Evolutionary conservation across 2,888 invertebrate genomes (phyloP).

Genomic region (Euzetes globulus): DNA sequence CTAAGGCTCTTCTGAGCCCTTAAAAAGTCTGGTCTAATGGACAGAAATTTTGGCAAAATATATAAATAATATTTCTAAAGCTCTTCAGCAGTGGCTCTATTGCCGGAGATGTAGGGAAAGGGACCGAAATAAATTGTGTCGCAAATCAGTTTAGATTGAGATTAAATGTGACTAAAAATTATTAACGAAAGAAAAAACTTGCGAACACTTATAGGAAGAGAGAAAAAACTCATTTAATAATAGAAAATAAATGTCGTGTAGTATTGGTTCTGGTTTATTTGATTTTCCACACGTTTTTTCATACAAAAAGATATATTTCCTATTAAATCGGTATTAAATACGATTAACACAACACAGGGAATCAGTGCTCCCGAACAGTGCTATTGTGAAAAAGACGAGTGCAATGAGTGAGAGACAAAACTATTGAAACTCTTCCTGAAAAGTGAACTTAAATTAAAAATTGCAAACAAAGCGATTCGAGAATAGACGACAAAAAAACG

Average conservation of each 20-base stretch:
- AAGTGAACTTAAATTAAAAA: slow-evolving; percentile 28
- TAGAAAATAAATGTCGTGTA: not conserved
- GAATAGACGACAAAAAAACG: not conserved
- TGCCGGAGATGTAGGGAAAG: not conserved
- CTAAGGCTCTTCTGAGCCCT: not conserved
- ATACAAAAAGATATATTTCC: not conserved
- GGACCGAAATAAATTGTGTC: slow-evolving; percentile 10
- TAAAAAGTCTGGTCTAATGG: not conserved
- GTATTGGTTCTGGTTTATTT: slow-evolving; percentile 3
- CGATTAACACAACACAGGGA: not conserved
- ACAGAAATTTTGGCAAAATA: not conserved
- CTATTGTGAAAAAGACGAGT: not conserved
- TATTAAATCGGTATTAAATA: slow-evolving; percentile 23
- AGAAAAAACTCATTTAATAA: not conserved
- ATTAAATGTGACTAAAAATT: not conserved
- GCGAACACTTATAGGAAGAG: not conserved
- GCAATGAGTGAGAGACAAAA: not conserved
- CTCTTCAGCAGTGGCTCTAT: not conserved
- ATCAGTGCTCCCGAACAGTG: not conserved
- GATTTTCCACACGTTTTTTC: not conserved
- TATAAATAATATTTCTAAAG: not conserved
- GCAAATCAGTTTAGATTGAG: slow-evolving; percentile 2
- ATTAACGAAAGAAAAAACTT: not conserved
- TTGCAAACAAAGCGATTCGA: slow-evolving; percentile 18
- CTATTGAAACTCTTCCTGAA: not conserved